Conservation (phyloP, 1,140 invertebrate species). For the Aleiodes sp. region DNA sequence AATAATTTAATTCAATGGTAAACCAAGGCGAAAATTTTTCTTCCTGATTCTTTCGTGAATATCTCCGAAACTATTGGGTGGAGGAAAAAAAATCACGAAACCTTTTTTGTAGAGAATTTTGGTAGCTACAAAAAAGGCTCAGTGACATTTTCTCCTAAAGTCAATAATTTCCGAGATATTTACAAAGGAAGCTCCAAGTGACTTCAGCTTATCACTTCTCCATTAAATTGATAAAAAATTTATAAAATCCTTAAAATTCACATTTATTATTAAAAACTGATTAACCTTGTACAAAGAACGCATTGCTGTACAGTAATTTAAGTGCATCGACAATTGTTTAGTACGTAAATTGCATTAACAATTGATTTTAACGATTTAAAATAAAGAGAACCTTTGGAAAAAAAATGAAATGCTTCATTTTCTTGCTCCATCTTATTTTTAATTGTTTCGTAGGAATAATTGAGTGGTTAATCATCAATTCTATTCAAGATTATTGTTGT, state of each 20-base stretch:
- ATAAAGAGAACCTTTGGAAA: not conserved
- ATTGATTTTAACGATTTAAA: conserved; percentile 27
- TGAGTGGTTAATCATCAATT: not conserved
- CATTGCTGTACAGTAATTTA: conserved; percentile 10
- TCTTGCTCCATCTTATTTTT: not conserved
- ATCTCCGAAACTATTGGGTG: too few relatives aligned
- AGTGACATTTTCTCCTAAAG: too few relatives aligned
- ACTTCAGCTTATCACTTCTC: not conserved
- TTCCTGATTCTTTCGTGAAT: too few relatives aligned
- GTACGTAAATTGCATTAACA: too few relatives aligned
- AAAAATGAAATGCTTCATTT: not conserved
- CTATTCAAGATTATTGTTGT: conserved; percentile 29
- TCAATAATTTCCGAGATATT: too few relatives aligned
- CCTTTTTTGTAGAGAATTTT: too few relatives aligned
- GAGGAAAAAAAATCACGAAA: too few relatives aligned
- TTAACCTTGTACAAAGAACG: not conserved
- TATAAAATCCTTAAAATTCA: not conserved
- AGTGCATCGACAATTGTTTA: not conserved
- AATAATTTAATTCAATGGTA: too few relatives aligned
- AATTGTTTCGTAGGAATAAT: not conserved
- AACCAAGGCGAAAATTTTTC: too few relatives aligned
- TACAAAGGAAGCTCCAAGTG: too few relatives aligned
- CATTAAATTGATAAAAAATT: not conserved
- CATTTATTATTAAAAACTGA: not conserved
- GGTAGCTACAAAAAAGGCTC: too few relatives aligned